These are phyloP conservation scores for Vombatus ursinus DNA, from an alignment of 2,113 vertebrate species.

Conservation along the genomic window DNA sequence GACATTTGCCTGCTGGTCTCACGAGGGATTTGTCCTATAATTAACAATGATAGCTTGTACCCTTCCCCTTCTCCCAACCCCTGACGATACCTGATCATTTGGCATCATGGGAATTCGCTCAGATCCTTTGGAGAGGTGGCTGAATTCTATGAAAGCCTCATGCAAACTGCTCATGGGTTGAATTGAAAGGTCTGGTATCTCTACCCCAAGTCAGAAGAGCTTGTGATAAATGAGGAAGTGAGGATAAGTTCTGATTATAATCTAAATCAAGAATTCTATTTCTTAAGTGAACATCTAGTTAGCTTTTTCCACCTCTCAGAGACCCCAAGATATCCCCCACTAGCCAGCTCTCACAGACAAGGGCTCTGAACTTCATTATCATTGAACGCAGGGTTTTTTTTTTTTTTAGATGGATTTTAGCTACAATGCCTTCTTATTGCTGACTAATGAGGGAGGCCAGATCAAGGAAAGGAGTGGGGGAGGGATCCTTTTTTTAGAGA, in stretches of 20 bases:
- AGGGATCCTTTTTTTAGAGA: not conserved
- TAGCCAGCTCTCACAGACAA: not conserved
- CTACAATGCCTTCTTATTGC: not conserved
- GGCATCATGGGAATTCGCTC: not conserved
- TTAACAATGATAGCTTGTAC: not conserved
- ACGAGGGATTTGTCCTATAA: not conserved
- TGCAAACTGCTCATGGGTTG: not conserved
- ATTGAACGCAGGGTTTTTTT: not conserved
- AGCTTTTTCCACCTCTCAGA: not conserved
- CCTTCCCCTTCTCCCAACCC: not conserved
- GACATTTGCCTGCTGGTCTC: not conserved
- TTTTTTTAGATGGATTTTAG: not conserved
- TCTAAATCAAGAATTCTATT: not conserved
- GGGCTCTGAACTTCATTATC: not conserved
- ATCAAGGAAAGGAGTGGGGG: not conserved
- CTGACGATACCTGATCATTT: not conserved
- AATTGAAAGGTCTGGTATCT: not conserved
- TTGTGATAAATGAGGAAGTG: not conserved
- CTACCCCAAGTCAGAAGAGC: not conserved
- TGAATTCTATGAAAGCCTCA: not conserved
- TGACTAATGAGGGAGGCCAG: not conserved
- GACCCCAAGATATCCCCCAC: not conserved
- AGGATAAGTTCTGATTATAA: not conserved
- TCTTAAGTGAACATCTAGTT: not conserved
- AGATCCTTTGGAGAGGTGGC: not conserved